Percentiles rank a stretch among this genome's conserved stretches.
Evolutionary conservation across 2,113 vertebrate species (phyloP).

Genomic region (Scatophagus argus): DNA sequence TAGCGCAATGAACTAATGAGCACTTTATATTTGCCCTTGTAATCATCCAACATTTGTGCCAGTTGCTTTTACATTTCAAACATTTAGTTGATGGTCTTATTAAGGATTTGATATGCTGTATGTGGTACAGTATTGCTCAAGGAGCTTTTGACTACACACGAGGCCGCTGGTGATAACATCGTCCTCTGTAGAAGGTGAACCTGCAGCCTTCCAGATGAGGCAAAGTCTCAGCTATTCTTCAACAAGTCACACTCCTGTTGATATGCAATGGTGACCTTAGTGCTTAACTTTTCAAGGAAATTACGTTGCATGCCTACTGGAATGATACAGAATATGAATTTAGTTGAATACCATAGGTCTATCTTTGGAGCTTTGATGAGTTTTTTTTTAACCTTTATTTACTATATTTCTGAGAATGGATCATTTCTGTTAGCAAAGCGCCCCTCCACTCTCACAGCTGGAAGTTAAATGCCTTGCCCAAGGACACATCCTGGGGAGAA

Average conservation of each 20-base stretch:
- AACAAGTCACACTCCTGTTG: neutral
- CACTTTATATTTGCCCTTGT: neutral
- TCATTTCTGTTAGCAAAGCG: neutral
- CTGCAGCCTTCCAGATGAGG: neutral
- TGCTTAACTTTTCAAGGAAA: neutral
- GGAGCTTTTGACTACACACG: neutral
- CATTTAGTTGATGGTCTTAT: neutral
- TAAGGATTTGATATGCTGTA: neutral
- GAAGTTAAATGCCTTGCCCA: constrained; percentile 23
- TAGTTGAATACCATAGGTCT: neutral
- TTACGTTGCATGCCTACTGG: neutral
- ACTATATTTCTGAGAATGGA: neutral
- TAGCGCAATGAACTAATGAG: neutral
- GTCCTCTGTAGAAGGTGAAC: neutral
- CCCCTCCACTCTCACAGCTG: neutral
- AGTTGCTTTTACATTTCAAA: neutral
- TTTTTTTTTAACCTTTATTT: constrained; percentile 2
- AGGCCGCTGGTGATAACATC: neutral
- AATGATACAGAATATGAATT: neutral
- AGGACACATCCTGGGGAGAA: constrained; percentile 18
- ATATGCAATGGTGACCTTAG: neutral
- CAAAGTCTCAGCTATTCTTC: neutral
- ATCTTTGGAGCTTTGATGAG: neutral
- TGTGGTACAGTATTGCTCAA: neutral
- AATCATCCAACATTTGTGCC: neutral